phyloP scores from a whole-genome alignment of 2,797 vertebrate species.

The Eospalax fontanierii region DNA sequence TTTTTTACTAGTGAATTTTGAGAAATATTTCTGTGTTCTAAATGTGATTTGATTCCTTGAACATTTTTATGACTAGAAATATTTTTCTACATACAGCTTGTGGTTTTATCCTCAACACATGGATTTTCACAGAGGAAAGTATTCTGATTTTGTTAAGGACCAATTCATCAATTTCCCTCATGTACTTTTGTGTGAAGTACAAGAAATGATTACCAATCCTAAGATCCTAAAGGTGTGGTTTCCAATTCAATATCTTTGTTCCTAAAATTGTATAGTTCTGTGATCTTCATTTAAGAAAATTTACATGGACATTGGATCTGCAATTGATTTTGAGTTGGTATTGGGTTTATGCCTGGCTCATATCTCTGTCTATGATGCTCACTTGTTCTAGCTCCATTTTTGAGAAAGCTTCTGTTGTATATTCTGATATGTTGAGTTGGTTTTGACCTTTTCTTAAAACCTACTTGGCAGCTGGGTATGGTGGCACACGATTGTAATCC shows the following conservation, averaged over 20 bases:
- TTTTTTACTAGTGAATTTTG: not conserved
- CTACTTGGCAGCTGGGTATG: not conserved
- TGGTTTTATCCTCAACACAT: not conserved
- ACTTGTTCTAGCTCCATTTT: not conserved
- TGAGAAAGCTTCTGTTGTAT: not conserved
- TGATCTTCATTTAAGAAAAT: not conserved
- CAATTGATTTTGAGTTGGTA: not conserved
- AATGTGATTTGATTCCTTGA: constrained; percentile 13
- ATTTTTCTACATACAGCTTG: not conserved
- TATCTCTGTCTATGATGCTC: not conserved
- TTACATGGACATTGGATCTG: not conserved
- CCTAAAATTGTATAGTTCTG: not conserved
- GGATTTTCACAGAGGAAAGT: not conserved
- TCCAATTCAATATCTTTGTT: not conserved
- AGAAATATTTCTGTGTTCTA: not conserved
- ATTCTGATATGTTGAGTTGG: not conserved
- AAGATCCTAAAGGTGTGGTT: not conserved
- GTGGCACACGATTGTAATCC: not conserved
- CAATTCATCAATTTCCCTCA: constrained; percentile 18
- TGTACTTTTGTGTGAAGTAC: not conserved
- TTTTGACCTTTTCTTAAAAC: constrained; percentile 1
- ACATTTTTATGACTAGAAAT: not conserved
- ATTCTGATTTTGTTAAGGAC: not conserved
- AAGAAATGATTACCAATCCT: not conserved
- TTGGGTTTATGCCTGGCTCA: not conserved